Conservation (phyloP, 1,140 invertebrate genomes). For the Dryas iulia region DNA sequence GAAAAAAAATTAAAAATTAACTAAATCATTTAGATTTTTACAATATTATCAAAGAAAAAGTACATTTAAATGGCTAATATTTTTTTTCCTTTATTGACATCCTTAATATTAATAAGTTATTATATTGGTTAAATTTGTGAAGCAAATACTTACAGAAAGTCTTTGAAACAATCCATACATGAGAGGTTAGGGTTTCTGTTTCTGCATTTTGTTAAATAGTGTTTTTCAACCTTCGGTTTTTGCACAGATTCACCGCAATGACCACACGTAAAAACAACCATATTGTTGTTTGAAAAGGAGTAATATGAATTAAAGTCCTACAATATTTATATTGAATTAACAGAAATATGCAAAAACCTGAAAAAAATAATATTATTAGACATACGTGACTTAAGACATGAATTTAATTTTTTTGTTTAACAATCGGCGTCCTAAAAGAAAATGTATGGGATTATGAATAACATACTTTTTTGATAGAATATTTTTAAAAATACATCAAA, state of each 20-base stretch:
- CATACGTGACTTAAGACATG: neutral
- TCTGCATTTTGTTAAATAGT: slow-evolving; percentile 88
- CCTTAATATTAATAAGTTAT: too few relatives aligned
- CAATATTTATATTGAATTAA: neutral
- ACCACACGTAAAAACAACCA: slow-evolving; percentile 96
- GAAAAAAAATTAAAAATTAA: too few relatives aligned
- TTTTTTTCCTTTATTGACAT: too few relatives aligned
- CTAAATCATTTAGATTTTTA: too few relatives aligned
- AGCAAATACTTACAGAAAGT: slow-evolving; percentile 85
- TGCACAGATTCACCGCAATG: slow-evolving; percentile 93
- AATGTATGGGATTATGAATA: neutral
- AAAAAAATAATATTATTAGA: neutral
- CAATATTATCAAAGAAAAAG: too few relatives aligned
- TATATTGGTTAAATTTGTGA: neutral
- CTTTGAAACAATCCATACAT: slow-evolving; percentile 95
- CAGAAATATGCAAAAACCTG: neutral
- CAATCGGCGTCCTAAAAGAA: neutral
- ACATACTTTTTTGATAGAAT: neutral
- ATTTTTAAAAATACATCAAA: neutral
- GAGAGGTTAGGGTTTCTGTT: slow-evolving; percentile 82
- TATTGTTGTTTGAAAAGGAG: slow-evolving; percentile 54
- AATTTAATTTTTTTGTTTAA: neutral
- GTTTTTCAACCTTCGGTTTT: slow-evolving; percentile 95
- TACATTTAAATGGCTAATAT: too few relatives aligned
- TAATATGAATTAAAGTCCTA: neutral